These are phyloP conservation scores for Chloropsis cyanopogon DNA, from an alignment of 2,113 vertebrate species.

Conservation along the genomic window DNA sequence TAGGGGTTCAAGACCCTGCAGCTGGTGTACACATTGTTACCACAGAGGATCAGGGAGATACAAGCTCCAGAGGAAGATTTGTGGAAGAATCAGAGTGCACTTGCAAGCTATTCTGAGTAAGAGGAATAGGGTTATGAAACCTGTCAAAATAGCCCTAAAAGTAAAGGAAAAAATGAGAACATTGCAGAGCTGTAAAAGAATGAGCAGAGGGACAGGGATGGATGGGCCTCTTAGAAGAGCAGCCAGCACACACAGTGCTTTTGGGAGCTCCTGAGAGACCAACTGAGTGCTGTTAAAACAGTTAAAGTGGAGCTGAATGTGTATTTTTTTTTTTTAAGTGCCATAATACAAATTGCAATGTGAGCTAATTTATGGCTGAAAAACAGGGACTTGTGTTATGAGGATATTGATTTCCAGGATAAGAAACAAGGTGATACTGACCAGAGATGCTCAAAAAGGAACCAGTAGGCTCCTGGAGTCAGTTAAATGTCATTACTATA, in stretches of 20 bases:
- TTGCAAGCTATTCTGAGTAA: conserved; percentile 1
- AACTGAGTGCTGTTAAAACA: conserved; percentile 47
- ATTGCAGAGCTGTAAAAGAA: conserved; percentile 19
- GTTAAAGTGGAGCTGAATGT: conserved; percentile 37
- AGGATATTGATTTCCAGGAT: conserved; percentile 16
- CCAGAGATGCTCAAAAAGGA: not conserved
- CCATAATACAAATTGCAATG: conserved; percentile 38
- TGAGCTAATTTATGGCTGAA: conserved; percentile 48
- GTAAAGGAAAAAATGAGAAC: not conserved
- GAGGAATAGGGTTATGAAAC: conserved; percentile 44
- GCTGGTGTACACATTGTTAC: rapidly evolving
- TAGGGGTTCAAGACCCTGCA: not conserved
- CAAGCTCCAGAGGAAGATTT: not conserved
- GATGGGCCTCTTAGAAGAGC: conserved; percentile 50
- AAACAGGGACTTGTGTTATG: conserved; percentile 4
- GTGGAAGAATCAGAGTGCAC: not conserved
- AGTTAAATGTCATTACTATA: not conserved
- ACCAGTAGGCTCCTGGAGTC: not conserved
- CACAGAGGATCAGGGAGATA: not conserved
- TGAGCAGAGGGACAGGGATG: conserved; percentile 26
- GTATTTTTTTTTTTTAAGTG: conserved; percentile 8
- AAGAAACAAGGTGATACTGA: not conserved
- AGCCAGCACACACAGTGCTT: conserved; percentile 18
- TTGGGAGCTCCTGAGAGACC: conserved; percentile 45
- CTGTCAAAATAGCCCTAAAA: conserved; percentile 18